Percentiles rank a stretch among this genome's conserved stretches.
Evolutionary conservation across 2,888 invertebrate species (phyloP).

Genomic region (Drosophila nigritarsus): DNA sequence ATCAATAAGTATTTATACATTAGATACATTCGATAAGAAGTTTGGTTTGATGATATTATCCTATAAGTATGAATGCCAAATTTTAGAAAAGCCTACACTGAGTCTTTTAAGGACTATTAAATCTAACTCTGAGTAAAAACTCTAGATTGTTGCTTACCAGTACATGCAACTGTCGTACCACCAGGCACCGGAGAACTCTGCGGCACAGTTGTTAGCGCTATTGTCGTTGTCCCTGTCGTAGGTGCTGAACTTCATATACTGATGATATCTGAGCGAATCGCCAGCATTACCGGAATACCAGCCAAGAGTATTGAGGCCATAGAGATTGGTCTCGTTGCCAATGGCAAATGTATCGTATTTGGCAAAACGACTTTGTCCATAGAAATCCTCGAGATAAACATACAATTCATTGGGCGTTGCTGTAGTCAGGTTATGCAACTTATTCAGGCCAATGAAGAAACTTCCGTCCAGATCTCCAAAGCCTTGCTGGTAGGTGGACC

Average conservation of each 20-base stretch:
- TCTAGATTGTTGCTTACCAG: conserved; percentile 83
- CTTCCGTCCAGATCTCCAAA: conserved; percentile 89
- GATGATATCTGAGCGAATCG: conserved; percentile 89
- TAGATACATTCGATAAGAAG: not conserved
- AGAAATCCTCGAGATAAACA: conserved; percentile 88
- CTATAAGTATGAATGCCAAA: not conserved
- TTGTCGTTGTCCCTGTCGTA: conserved; percentile 89
- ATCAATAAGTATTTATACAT: not conserved
- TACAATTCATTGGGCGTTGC: conserved; percentile 86
- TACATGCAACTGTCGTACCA: conserved; percentile 90
- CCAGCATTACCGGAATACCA: conserved; percentile 88
- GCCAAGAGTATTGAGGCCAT: conserved; percentile 88
- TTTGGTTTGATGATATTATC: not conserved
- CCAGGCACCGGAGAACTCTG: conserved; percentile 89
- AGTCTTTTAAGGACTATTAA: not conserved
- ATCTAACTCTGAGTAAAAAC: not conserved
- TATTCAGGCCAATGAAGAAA: conserved; percentile 90
- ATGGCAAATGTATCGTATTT: conserved; percentile 88
- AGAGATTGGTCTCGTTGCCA: conserved; percentile 88
- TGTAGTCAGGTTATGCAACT: conserved; percentile 86
- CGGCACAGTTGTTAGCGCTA: conserved; percentile 88
- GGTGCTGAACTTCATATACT: conserved; percentile 89
- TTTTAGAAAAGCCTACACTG: too few species aligned
- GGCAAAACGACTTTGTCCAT: conserved; percentile 87
- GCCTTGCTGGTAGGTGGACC: conserved; percentile 88